Evolutionary conservation across 2,888 invertebrate genomes (phyloP).

Genomic region (Apodemia hepburni): DNA sequence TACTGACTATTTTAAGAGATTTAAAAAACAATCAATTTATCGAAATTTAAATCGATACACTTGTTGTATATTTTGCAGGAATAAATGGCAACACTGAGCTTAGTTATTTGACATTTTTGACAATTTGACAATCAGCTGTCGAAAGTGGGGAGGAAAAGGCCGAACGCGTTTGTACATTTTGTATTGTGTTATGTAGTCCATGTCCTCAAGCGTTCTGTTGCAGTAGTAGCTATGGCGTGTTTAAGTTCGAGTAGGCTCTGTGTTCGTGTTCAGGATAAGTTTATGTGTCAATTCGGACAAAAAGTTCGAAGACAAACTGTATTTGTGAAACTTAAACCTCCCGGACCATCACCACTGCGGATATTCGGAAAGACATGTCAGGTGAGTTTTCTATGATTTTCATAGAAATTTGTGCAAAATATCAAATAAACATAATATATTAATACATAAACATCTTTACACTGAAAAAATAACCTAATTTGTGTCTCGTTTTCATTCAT

Average conservation of each 20-base stretch:
- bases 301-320: constrained; percentile 84
- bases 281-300: constrained; percentile 88
- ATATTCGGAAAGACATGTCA: constrained; percentile 77
- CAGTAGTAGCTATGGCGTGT: constrained; percentile 91
- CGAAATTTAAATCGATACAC: no score
- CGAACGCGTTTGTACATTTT: constrained; percentile 61
- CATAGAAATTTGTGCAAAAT: constrained; percentile 16
- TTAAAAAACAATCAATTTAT: no score
- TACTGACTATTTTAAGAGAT: no score
- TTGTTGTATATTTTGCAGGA: not conserved
- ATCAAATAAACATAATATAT: not conserved
- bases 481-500: constrained; percentile 15
- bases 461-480: constrained; percentile 11
- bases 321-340: constrained; percentile 84
- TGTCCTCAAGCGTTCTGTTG: constrained; percentile 82
- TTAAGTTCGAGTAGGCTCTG: constrained; percentile 90
- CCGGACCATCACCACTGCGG: constrained; percentile 80
- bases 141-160: constrained; percentile 74
- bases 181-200: constrained; percentile 73
- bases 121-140: constrained; percentile 76
- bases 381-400: constrained; percentile 48
- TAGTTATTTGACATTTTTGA: constrained; percentile 15
- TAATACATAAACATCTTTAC: not conserved
- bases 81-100: not conserved
- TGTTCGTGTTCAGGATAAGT: constrained; percentile 89